Conservation (phyloP, 2,888 invertebrate species). For the Odontocolon sp. region DNA sequence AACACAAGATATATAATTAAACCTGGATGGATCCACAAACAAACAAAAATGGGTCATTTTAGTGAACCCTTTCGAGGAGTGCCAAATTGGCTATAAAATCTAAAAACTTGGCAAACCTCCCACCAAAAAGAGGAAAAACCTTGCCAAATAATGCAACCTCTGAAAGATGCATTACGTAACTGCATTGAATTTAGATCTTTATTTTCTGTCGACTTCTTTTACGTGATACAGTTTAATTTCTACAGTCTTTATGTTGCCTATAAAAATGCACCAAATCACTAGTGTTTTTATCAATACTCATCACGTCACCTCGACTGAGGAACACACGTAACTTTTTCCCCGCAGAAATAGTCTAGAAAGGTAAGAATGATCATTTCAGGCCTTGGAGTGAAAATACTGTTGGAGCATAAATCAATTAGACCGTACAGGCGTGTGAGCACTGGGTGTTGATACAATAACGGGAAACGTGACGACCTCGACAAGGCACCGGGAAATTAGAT, state of each 20-base stretch:
- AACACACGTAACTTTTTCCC: not conserved
- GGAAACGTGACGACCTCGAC: slow-evolving; percentile 65
- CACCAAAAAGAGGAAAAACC: slow-evolving; percentile 5
- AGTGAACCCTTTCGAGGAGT: slow-evolving; percentile 14
- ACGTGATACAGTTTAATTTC: too few species aligned
- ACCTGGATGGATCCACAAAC: slow-evolving; percentile 1
- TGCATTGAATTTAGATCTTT: slow-evolving; percentile 34
- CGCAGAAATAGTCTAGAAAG: slow-evolving; percentile 17
- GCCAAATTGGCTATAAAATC: slow-evolving; percentile 34
- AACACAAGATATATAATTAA: slow-evolving; percentile 40
- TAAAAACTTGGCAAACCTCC: slow-evolving; percentile 48
- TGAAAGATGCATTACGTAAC: slow-evolving; percentile 44
- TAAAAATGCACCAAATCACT: too few species aligned
- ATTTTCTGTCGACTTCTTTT: not conserved
- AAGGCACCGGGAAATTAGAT: not conserved
- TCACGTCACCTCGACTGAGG: not conserved
- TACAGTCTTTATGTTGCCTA: too few species aligned
- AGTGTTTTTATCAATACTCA: too few species aligned
- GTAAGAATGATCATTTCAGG: slow-evolving; percentile 24
- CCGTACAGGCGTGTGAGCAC: slow-evolving; percentile 37
- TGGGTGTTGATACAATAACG: slow-evolving; percentile 73
- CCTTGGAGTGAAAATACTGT: slow-evolving; percentile 22
- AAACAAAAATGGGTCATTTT: slow-evolving; percentile 8
- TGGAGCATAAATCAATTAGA: slow-evolving; percentile 75
- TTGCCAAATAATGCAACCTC: slow-evolving; percentile 34